Evolutionary conservation across 2,888 invertebrate genomes (phyloP), one percentile per base, ranked within the genome.

Genomic region (Pherbina coryleti): DNA sequence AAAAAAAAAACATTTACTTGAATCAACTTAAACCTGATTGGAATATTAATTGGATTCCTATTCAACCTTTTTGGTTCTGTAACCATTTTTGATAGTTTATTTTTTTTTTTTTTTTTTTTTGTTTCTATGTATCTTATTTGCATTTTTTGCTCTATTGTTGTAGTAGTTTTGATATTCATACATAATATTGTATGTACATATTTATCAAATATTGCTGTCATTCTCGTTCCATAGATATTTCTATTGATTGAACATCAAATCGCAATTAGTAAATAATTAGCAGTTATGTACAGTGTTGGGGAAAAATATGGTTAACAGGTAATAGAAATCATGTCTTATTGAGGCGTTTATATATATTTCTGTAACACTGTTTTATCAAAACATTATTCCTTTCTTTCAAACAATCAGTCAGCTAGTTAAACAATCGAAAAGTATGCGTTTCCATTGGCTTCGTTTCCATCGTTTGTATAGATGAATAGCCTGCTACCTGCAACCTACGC

Each of bases 1-100:
- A 31, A 37, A 5, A 66, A 64, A 17, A 53, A 55, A 66, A 37
- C 3, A 66, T 17, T 14, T 44, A 60, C 60, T 28, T 60, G 25
- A 28, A 60, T 60, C 28, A 25, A 66, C 22, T 3, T 4, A 44
- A 49, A 62, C 73, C 49, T 31, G 62, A 49, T 74, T 51, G n/a
- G 73, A 49, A 74, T 74, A 74, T 64, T 64, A 74, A 74, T 60
- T 60, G 49, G 28, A 49, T 22, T 17, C 44, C n/a, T 44, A 49
- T 49, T 74, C 19, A 44, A 66, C 31, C 57, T 71, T 53, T 53
- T 71, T 5, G 31, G 55, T 71, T 25, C 53, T 69, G 17, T 49
- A 28, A 44, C 69, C 17, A 69, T 69, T 69, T 69, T 25, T 5
- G 25, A 22, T 17, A 44, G 19, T 14, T 3, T 22, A 19, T 49